Percentiles rank a stretch among this genome's conserved stretches.
Evolutionary conservation across 2,797 vertebrate species (phyloP).

Genomic region (Coilia nasus): DNA sequence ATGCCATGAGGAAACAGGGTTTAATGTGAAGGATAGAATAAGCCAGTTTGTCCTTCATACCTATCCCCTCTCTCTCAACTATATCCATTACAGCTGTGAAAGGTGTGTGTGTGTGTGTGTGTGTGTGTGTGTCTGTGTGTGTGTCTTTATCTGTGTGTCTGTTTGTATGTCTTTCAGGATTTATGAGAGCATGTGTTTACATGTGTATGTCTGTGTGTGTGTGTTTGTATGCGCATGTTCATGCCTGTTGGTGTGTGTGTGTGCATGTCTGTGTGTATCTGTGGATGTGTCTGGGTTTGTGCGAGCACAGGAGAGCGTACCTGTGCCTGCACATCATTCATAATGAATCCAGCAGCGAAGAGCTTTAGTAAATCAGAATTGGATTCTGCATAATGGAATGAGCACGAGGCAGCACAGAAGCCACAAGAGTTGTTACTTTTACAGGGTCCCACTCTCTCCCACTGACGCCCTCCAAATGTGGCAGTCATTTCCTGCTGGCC

Average conservation of each 20-base stretch:
- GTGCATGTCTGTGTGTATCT: background rate
- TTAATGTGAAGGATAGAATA: slow-evolving; percentile 43
- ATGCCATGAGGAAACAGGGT: slow-evolving; percentile 41
- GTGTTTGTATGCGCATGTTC: too few species aligned
- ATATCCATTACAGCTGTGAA: background rate
- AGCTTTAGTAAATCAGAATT: slow-evolving; percentile 1
- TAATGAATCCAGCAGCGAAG: background rate
- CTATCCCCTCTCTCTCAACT: slow-evolving; percentile 21
- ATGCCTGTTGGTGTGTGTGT: background rate
- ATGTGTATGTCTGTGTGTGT: background rate
- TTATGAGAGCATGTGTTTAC: background rate
- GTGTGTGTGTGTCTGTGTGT: background rate
- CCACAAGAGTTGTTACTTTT: background rate
- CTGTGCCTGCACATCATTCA: background rate
- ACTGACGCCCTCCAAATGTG: background rate
- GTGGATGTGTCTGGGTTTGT: background rate
- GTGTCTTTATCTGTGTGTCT: background rate
- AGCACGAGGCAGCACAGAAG: background rate
- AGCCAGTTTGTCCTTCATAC: slow-evolving; percentile 41
- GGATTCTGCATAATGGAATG: background rate
- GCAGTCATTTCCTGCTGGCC: background rate
- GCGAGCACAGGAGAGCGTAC: background rate
- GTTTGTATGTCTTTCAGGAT: background rate
- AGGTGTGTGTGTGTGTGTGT: background rate
- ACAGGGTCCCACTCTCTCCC: background rate